A percentile compares a stretch with the other conserved stretches of the same genome.
phyloP scores from a whole-genome alignment of 2,888 invertebrate species.

The Timandra comae region DNA sequence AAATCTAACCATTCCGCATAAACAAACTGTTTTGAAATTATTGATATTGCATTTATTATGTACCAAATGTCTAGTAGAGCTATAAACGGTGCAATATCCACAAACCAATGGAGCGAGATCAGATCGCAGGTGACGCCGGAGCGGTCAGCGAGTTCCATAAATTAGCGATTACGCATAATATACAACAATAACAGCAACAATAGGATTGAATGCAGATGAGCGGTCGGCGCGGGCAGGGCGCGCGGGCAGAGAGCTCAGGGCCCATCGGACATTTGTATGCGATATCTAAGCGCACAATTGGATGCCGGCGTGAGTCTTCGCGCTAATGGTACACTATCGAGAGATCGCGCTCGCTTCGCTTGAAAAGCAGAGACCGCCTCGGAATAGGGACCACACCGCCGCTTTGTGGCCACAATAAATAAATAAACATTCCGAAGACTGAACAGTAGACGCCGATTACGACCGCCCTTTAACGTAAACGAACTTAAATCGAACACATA shows the following conservation, averaged over 20 bases:
- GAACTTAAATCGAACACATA: background rate
- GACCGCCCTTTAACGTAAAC: conserved; percentile 2
- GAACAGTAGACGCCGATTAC: conserved; percentile 22
- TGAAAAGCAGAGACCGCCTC: conserved; percentile 68
- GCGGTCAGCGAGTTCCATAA: conserved; percentile 57
- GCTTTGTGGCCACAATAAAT: conserved; percentile 60
- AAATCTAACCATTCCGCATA: too few relatives aligned
- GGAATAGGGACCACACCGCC: conserved; percentile 63
- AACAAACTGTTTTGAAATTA: too few relatives aligned
- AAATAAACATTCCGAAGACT: conserved; percentile 46
- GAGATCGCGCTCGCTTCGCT: conserved; percentile 57
- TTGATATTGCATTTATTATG: too few relatives aligned
- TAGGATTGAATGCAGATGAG: conserved; percentile 76
- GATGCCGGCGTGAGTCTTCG: conserved; percentile 74
- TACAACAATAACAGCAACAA: conserved; percentile 72
- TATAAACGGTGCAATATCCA: conserved; percentile 15
- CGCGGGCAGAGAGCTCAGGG: conserved; percentile 33
- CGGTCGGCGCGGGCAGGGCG: conserved; percentile 36
- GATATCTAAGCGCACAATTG: conserved; percentile 76
- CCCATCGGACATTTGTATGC: conserved; percentile 75
- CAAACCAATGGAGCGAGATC: conserved; percentile 34
- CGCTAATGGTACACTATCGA: conserved; percentile 76
- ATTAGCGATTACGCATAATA: conserved; percentile 71
- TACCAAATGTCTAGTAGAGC: background rate
- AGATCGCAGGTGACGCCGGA: conserved; percentile 40